A percentile compares a stretch with the other conserved stretches of the same genome.
phyloP scores from a whole-genome alignment of 1,140 invertebrate genomes.

The Adoxophyes honmai region DNA sequence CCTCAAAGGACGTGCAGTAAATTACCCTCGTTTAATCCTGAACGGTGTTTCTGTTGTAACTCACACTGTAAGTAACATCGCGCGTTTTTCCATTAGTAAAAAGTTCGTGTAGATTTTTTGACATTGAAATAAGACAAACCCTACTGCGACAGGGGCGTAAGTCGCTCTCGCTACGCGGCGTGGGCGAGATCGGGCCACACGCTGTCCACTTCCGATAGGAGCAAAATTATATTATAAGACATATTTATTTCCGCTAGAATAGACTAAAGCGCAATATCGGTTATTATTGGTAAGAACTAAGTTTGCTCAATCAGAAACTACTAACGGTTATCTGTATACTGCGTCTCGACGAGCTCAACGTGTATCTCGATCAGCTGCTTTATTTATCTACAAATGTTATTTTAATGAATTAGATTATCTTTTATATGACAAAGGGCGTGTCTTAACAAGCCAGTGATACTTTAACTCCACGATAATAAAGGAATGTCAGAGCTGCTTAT shows the following conservation, averaged over 20 bases:
- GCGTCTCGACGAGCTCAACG: not conserved
- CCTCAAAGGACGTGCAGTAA: too few species aligned
- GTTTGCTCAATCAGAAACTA: conserved; percentile 10
- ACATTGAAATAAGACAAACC: too few species aligned
- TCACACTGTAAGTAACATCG: too few species aligned
- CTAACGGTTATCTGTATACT: not conserved
- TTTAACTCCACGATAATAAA: conserved; percentile 24
- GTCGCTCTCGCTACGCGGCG: too few species aligned
- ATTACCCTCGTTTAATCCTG: too few species aligned
- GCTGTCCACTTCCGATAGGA: too few species aligned
- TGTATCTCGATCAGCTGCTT: conserved; percentile 4
- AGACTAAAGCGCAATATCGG: conserved; percentile 1
- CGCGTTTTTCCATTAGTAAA: too few species aligned
- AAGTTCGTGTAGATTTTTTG: too few species aligned
- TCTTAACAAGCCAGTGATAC: conserved; percentile 30
- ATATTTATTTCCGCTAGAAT: conserved; percentile 5
- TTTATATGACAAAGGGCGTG: not conserved
- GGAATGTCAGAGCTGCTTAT: conserved; percentile 26
- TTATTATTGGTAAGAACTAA: conserved; percentile 13
- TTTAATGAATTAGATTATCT: conserved; percentile 6
- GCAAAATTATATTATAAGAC: too few species aligned
- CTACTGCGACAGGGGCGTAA: too few species aligned
- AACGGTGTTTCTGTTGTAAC: too few species aligned
- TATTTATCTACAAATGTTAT: not conserved
- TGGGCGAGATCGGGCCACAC: too few species aligned